These are phyloP conservation scores for Eufriesea mexicana DNA, from an alignment of 1,140 invertebrate species.

Conservation along the genomic window DNA sequence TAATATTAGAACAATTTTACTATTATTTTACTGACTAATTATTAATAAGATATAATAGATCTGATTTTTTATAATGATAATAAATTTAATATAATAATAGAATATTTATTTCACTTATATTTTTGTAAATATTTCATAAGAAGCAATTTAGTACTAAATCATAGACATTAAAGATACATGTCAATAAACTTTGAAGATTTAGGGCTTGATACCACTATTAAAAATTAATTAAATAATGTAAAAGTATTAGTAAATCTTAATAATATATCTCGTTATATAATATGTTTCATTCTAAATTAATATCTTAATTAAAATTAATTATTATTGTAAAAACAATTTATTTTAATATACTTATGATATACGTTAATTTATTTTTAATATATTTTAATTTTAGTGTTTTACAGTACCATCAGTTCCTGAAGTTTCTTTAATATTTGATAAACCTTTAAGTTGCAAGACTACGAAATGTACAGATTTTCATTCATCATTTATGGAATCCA, in stretches of 20 bases:
- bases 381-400: slow-evolving; percentile 58
- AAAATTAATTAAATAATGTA: neutral
- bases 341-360: neutral
- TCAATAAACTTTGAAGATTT: neutral
- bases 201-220: neutral
- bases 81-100: neutral
- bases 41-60: too few species aligned
- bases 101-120: neutral
- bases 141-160: neutral
- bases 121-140: neutral
- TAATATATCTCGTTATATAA: too few species aligned
- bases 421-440: slow-evolving; percentile 73
- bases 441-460: slow-evolving; percentile 21
- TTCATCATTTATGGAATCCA: slow-evolving; percentile 1
- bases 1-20: neutral
- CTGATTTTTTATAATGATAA: too few species aligned
- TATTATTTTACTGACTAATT: too few species aligned
- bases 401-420: slow-evolving; percentile 70
- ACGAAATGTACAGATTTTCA: neutral
- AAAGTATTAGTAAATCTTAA: too few species aligned
- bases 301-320: neutral
- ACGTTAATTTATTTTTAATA: neutral
- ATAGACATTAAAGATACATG: neutral
- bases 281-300: too few species aligned
- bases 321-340: neutral